Conservation (phyloP, 2,888 invertebrate species). For the Agrochola lychnidis region DNA sequence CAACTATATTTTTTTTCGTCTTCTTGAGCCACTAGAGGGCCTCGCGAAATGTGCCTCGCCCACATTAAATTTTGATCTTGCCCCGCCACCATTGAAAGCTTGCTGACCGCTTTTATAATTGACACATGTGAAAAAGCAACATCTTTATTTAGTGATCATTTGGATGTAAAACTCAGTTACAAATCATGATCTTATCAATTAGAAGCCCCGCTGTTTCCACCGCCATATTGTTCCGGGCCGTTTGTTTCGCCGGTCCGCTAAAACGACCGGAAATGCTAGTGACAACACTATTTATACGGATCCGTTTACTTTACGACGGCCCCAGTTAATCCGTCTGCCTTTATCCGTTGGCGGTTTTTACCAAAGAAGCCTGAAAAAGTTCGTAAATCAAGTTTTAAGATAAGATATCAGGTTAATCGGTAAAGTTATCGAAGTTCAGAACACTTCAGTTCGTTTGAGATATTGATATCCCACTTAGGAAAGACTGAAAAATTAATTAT, state of each 20-base stretch:
- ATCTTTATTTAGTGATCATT: constrained; percentile 20
- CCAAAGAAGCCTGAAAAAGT: not conserved
- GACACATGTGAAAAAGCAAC: not conserved
- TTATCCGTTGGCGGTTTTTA: constrained; percentile 1
- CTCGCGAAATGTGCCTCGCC: too few relatives aligned
- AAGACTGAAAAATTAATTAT: not conserved
- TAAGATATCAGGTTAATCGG: constrained; percentile 14
- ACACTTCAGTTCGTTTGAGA: constrained; percentile 5
- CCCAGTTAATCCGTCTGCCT: constrained; percentile 29
- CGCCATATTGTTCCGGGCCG: constrained; percentile 41
- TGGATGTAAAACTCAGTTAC: constrained; percentile 24
- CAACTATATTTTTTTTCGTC: too few relatives aligned
- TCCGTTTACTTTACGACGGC: constrained; percentile 25
- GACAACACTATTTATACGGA: constrained; percentile 58
- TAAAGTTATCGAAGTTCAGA: constrained; percentile 23
- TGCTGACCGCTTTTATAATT: not conserved
- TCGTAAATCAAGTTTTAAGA: not conserved
- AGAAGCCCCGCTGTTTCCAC: constrained; percentile 28
- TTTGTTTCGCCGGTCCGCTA: constrained; percentile 27
- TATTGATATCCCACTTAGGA: constrained; percentile 24
- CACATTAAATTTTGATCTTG: too few relatives aligned
- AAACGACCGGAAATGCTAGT: constrained; percentile 42
- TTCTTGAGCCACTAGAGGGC: too few relatives aligned
- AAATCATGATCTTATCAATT: constrained; percentile 56
- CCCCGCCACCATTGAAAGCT: too few relatives aligned